These are phyloP conservation scores for Platysteira castanea DNA, from an alignment of 2,113 vertebrate genomes.

Conservation along the genomic window DNA sequence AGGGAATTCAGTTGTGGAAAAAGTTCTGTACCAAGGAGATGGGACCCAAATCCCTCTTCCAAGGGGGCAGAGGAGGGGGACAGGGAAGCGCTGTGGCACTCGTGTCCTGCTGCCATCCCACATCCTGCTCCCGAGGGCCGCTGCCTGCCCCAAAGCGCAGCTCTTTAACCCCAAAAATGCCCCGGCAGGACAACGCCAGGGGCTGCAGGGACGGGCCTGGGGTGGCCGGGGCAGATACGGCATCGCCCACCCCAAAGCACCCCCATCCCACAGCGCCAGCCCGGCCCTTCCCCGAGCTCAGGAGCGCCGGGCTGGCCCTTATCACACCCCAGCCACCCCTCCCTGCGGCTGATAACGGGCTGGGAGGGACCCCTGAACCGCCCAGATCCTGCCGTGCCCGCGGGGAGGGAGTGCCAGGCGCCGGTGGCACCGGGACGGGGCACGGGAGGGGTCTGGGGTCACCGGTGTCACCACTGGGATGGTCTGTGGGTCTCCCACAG, in stretches of 20 bases:
- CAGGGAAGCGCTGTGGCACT: background rate
- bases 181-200: background rate
- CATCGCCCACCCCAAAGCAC: background rate
- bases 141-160: background rate
- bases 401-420: background rate
- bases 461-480: rapidly evolving
- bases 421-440: background rate
- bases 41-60: background rate
- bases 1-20: background rate
- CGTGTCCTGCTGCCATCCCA: background rate
- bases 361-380: background rate
- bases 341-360: background rate
- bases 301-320: rapidly evolving
- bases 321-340: background rate
- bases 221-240: background rate
- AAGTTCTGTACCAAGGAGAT: background rate
- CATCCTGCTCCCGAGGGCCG: background rate
- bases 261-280: background rate
- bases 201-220: rapidly evolving
- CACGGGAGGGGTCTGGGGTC: no score
- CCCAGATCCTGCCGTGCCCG: rapidly evolving
- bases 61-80: no score
- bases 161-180: background rate
- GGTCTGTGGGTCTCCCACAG: rapidly evolving
- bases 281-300: background rate